These are phyloP conservation scores for Setophaga petechia DNA, from an alignment of 2,113 vertebrate species.

Conservation along the genomic window DNA sequence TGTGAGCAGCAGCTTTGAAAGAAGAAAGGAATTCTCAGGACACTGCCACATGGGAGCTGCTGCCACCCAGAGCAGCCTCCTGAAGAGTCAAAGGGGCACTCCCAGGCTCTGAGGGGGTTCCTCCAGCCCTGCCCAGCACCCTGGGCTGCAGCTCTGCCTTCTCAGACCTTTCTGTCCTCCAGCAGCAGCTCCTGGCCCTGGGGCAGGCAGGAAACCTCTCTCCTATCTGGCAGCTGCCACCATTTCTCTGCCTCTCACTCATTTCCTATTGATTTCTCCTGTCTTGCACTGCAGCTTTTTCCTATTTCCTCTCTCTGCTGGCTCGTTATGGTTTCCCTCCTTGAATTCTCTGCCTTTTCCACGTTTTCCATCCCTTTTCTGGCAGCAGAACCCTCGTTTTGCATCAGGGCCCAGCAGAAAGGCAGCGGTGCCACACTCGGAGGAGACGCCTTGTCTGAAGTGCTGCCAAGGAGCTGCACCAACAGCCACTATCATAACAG, in stretches of 20 bases:
- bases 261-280: conserved; percentile 31
- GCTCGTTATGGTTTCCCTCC: neutral
- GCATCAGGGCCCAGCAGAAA: neutral
- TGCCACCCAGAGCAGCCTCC: neutral
- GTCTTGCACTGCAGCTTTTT: conserved; percentile 56
- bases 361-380: neutral
- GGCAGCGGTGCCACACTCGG: neutral
- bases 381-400: neutral
- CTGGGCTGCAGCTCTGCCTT: neutral
- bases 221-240: conserved; percentile 30
- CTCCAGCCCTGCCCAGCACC: too few relatives aligned
- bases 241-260: conserved; percentile 7
- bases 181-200: neutral
- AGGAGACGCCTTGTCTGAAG: conserved; percentile 28
- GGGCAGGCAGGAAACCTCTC: conserved; percentile 28
- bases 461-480: conserved; percentile 18
- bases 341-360: neutral
- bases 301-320: conserved; percentile 29
- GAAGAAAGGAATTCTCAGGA: neutral
- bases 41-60: rapidly evolving
- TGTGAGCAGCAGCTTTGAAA: neutral
- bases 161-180: neutral
- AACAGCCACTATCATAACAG: conserved; percentile 38
- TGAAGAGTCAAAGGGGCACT: neutral
- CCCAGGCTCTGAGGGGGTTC: rapidly evolving